Evolutionary conservation across 2,888 invertebrate species (phyloP), one percentile per base, ranked within the genome.

Genomic region (Branchinecta sandiegonensis): DNA sequence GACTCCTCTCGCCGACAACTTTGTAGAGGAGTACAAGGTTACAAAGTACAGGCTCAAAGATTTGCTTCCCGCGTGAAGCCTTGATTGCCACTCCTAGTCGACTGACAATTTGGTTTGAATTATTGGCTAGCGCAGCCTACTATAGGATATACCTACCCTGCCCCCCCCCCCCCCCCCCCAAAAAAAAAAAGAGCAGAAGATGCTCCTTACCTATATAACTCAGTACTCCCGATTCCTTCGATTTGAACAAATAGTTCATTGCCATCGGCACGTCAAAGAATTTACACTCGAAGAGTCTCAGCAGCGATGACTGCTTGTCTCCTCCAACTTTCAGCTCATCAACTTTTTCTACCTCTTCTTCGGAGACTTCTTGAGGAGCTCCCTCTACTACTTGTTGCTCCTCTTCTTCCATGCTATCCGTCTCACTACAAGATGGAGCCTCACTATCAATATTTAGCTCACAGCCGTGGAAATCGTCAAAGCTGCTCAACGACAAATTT

Each of bases 241-340:
- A 94, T 78, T 94, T 94, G 79, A 94, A 96, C 70, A 99, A 83
- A 81, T 99, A 99, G 77, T 93, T 92, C 77, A 99, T 91, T 72
- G 97, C 97, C 85, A 97, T 95, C 73, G 94, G 90, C 85, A 97
- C 94, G 79, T 96, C 94, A 80, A 99, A 94, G 75, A 95, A 85
- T 80, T 93, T 94, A 75, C 96, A 95, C 81, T 99, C 95, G 78
- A 99, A 94, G 76, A 99, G 84, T 75, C 99, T 82, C 74, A 94
- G 82, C 71, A 92, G 81, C 78, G 81, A 81, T 13, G 82, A 81
- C 63, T 69, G 66, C 37, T 70, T 71, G 48, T 67, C 67, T 65
- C 67, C 66, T 66, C 69, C 65, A 14, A 56, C 71, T 47, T 65
- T 65, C 65, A 67, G 67, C 23, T 71, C 70, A 23, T 63, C 68